phyloP scores from a whole-genome alignment of 2,888 invertebrate genomes.

The Hypselothyrea guttata region DNA sequence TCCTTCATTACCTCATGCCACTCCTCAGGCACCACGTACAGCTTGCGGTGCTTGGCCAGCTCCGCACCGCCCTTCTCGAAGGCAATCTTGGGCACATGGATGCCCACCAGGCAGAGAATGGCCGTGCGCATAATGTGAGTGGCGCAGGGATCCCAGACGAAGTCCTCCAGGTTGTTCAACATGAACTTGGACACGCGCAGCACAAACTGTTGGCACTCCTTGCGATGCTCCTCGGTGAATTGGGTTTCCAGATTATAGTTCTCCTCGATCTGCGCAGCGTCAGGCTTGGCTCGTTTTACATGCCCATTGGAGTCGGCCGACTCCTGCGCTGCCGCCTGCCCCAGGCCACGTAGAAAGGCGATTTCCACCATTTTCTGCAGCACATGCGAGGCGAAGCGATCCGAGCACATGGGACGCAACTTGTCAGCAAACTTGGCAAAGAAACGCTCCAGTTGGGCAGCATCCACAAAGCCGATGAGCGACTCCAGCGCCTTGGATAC shows the following conservation, averaged over 20 bases:
- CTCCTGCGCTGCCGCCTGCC: slow-evolving; percentile 49
- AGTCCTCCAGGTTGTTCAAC: slow-evolving; percentile 93
- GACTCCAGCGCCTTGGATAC: slow-evolving; percentile 90
- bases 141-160: slow-evolving; percentile 89
- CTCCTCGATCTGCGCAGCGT: slow-evolving; percentile 66
- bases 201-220: slow-evolving; percentile 86
- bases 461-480: slow-evolving; percentile 87
- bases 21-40: slow-evolving; percentile 84
- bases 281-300: slow-evolving; percentile 71
- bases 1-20: slow-evolving; percentile 86
- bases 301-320: slow-evolving; percentile 58
- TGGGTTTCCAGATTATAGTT: slow-evolving; percentile 77
- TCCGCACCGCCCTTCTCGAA: slow-evolving; percentile 81
- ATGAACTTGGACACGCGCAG: slow-evolving; percentile 89
- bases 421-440: slow-evolving; percentile 86
- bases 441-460: slow-evolving; percentile 86
- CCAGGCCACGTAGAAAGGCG: slow-evolving; percentile 77
- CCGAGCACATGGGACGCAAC: slow-evolving; percentile 87
- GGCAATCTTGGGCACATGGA: slow-evolving; percentile 84
- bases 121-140: slow-evolving; percentile 90
- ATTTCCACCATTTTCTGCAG: slow-evolving; percentile 86
- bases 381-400: slow-evolving; percentile 91
- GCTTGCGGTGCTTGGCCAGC: slow-evolving; percentile 60
- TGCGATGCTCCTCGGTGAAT: slow-evolving; percentile 83
- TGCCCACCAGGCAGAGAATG: slow-evolving; percentile 87